Evolutionary conservation across 2,888 invertebrate genomes (phyloP), one percentile per base, ranked within the genome.

Genomic region (Thecophora atra): DNA sequence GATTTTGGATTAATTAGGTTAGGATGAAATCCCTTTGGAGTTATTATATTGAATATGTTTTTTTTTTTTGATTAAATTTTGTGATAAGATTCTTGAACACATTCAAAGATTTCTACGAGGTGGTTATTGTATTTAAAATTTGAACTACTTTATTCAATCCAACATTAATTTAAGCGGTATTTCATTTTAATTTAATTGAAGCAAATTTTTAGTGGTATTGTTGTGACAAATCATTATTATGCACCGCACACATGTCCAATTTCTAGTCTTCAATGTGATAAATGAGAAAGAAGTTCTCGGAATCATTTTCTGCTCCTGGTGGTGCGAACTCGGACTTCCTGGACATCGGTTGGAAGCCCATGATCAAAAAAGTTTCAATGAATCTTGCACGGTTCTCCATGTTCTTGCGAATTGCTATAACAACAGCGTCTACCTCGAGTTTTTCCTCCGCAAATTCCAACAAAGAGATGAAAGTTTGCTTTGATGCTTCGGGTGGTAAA

Each of bases 381-480:
- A 98, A 89, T 79, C 93, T 92, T 69, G 93, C 93, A 88, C 96
- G 91, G 84, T 98, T 97, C 66, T 91, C 86, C 70, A 96, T 91
- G 82, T 93, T 92, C 87, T 95, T 95, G 79, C 91, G 91, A 85
- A 96, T 91, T 87, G 94, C 94, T 84, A 91, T 87, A 75, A 90
- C 89, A 81, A 94, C 93, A 83, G 93, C 91, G 79, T 90, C 90
- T 86, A 95, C 96, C 76, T 92, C 91, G 70, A 98, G 90, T 76
- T 93, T 91, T 84, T 98, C 98, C 87, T 98, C 98, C 70, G 97
- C 98, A 84, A 96, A 97, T 89, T 98, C 98, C 80, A 98, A 89
- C 70, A 98, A 90, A 63, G 96, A 92, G 81, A 98, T 92, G 88
- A 98, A 97, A 78, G 96, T 95, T 88, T 98, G 96, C 88, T 97